Evolutionary conservation across 2,797 vertebrate species (phyloP), one percentile per base, ranked within the genome.

Genomic region (Pangasius larnaudii): DNA sequence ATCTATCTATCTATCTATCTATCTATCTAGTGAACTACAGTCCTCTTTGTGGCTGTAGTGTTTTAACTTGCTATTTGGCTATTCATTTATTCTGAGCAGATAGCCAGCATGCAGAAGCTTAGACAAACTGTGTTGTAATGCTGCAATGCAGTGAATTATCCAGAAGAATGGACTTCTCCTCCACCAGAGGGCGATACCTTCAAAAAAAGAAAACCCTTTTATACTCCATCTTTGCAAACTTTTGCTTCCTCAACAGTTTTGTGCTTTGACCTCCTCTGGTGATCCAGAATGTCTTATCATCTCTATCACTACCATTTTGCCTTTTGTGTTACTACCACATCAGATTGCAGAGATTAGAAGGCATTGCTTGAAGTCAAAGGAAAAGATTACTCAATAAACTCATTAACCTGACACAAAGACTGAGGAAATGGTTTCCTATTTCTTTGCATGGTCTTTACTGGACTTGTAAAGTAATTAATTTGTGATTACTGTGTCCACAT

Each of bases 121-220:
- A 6, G 91, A 90, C 88, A 89, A 91, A 91, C 85, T 18, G 59
- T 19, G 67, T 89, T 86, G 74, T 90, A 88, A 59, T 93, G 93
- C 95, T 96, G 96, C 95, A 96, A 95, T 96, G 96, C 95, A 96
- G 96, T 94, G 93, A 93, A 90, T 93, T 85, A 53, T 86, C 84
- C 18, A 71, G 87, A 71, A 27, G 71, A 51, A 42, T 74, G 56
- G 39, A 61, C 5, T 92, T 36, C 87, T 14, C 42, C 83, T 61
- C 92, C 95, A 95, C 87, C 93, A 96, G 95, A 95, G 95, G 95
- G 95, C 93, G 89, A 92, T 88, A 86, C 92, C 83, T 82, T 53
- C 93, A 92, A 90, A 46, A 46, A 88, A 89, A 89, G 51, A 88
- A 87, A 89, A 30, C 2, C 24, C 33, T 39, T 42, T 39, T 16